Percentiles rank a stretch among this genome's conserved stretches.
phyloP scores from a whole-genome alignment of 2,113 vertebrate species.

The Tringa solitaria region DNA sequence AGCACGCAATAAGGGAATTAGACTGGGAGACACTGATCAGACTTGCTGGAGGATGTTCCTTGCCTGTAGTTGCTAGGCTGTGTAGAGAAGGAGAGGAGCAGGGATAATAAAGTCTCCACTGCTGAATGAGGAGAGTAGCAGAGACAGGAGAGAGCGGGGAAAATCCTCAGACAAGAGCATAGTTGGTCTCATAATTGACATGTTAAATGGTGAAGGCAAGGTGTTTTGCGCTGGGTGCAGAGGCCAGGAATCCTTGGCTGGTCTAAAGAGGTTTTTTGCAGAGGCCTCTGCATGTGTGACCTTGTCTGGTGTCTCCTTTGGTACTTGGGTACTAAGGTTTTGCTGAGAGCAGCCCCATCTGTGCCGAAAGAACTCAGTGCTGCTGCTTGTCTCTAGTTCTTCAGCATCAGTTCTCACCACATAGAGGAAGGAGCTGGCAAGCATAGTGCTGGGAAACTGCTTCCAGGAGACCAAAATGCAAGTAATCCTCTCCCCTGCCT shows the following conservation, averaged over 20 bases:
- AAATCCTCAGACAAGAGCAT: neutral
- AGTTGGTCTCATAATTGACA: neutral
- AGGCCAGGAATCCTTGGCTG: neutral
- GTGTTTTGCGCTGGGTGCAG: neutral
- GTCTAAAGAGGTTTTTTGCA: neutral
- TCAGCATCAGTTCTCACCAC: neutral
- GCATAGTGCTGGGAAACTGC: neutral
- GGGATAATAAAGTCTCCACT: fast-evolving
- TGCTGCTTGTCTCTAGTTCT: neutral
- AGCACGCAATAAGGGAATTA: neutral
- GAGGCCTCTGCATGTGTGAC: neutral
- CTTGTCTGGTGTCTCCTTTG: neutral
- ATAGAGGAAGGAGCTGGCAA: neutral
- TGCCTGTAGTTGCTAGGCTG: neutral
- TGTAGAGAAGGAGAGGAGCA: neutral
- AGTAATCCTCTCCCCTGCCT: neutral
- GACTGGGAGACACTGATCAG: neutral
- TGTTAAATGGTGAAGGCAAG: neutral
- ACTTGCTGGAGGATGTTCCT: neutral
- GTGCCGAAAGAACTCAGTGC: fast-evolving
- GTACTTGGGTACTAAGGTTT: neutral
- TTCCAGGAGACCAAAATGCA: neutral
- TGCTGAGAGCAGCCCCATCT: neutral
- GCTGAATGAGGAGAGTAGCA: neutral
- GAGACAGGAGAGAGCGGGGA: neutral